Percentiles rank a stretch among this genome's conserved stretches.
Evolutionary conservation across 2,797 vertebrate genomes (phyloP).

Genomic region (Squalus acanthias): DNA sequence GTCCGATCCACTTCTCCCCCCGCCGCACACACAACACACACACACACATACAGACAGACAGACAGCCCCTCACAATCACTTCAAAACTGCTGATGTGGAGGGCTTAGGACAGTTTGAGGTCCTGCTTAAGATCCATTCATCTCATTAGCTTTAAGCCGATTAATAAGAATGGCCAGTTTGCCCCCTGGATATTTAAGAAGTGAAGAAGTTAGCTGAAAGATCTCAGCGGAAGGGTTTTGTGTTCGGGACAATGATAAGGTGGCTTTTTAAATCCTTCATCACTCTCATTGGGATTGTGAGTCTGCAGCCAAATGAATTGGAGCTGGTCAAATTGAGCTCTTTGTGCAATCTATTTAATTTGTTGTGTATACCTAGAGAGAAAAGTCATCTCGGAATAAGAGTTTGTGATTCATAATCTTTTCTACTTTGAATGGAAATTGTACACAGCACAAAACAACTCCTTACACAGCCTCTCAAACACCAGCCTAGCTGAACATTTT

Average conservation of each 20-base stretch:
- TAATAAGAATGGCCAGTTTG: slow-evolving; percentile 86
- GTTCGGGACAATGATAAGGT: slow-evolving; percentile 75
- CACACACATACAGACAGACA: not conserved
- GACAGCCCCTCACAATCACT: not conserved
- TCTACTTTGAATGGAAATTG: not conserved
- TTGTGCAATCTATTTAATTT: slow-evolving; percentile 21
- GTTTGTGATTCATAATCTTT: not conserved
- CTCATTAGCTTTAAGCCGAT: slow-evolving; percentile 93
- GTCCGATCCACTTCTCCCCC: not conserved
- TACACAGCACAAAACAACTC: not conserved
- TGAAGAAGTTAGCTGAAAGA: slow-evolving; percentile 66
- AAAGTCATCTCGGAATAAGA: not conserved
- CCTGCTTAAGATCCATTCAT: slow-evolving; percentile 84
- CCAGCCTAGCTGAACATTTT: not conserved
- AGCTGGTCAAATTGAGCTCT: not conserved
- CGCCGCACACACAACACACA: not conserved
- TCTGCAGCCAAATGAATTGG: slow-evolving; percentile 39
- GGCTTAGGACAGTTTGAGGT: slow-evolving; percentile 65
- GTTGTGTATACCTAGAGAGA: not conserved
- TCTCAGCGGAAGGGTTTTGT: slow-evolving; percentile 76
- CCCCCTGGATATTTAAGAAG: slow-evolving; percentile 61
- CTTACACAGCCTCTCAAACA: not conserved
- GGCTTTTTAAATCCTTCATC: slow-evolving; percentile 79
- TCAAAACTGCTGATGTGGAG: slow-evolving; percentile 53
- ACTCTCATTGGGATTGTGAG: slow-evolving; percentile 63